Conservation (phyloP, 2,888 invertebrate genomes). For the Pogonocherus hispidulus region DNA sequence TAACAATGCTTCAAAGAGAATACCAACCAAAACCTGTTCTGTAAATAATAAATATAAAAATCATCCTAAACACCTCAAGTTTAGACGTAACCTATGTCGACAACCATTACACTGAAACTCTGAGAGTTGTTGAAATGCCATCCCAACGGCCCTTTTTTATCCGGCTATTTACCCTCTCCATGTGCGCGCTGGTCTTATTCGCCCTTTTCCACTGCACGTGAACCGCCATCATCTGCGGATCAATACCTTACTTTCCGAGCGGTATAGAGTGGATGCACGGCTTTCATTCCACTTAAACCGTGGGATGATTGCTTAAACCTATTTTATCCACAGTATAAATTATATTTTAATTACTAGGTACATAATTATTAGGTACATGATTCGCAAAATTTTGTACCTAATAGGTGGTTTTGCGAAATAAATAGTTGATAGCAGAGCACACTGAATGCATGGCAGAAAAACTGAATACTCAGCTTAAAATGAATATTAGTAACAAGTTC, state of each 20-base stretch:
- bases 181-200: constrained; percentile 37
- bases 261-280: constrained; percentile 32
- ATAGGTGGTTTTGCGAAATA: too few relatives aligned
- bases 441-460: too few relatives aligned
- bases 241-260: constrained; percentile 38
- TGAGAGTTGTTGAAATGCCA: constrained; percentile 56
- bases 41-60: neutral
- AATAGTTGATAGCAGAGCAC: too few relatives aligned
- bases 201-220: constrained; percentile 23
- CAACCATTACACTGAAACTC: constrained; percentile 56
- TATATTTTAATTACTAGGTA: neutral
- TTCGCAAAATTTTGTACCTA: too few relatives aligned
- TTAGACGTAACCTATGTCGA: constrained; percentile 50
- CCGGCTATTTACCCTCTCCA: constrained; percentile 35
- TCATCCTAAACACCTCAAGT: neutral
- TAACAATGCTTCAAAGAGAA: too few relatives aligned
- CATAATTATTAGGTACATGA: too few relatives aligned
- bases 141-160: constrained; percentile 48
- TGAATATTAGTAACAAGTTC: too few relatives aligned
- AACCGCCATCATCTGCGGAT: constrained; percentile 35
- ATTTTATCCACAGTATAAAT: neutral
- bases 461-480: too few relatives aligned
- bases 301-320: neutral
- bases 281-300: constrained; percentile 20
- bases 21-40: too few relatives aligned